These are phyloP conservation scores for Dysdera silvatica DNA, from an alignment of 1,140 invertebrate genomes.

Conservation along the genomic window DNA sequence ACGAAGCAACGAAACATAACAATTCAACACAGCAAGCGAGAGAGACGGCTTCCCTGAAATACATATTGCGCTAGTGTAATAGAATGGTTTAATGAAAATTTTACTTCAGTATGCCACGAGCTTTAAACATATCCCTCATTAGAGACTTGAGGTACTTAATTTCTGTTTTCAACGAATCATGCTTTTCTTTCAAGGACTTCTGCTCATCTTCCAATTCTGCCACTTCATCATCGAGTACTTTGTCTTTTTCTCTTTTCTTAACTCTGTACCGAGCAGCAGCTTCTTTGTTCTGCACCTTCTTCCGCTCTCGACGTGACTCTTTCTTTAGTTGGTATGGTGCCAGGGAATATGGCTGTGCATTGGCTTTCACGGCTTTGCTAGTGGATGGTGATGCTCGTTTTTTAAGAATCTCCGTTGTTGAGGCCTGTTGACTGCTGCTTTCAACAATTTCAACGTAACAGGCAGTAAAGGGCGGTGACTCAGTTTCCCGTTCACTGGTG, in stretches of 20 bases:
- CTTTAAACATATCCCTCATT: constrained; percentile 14
- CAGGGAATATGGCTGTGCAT: not conserved
- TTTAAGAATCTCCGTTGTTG: not conserved
- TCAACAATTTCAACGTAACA: no score
- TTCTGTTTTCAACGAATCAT: constrained; percentile 10
- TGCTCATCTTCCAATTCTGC: constrained; percentile 3
- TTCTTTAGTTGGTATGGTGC: not conserved
- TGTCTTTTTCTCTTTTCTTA: constrained; percentile 12
- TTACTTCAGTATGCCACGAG: constrained; percentile 8
- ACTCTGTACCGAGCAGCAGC: constrained; percentile 21
- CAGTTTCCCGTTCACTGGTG: no score
- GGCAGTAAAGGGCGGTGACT: no score
- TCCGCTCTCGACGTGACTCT: not conserved
- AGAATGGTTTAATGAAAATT: no score
- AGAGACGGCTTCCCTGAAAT: no score
- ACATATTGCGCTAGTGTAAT: no score
- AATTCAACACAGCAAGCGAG: no score
- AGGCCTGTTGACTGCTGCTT: no score
- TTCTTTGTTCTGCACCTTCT: constrained; percentile 27
- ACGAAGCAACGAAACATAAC: no score
- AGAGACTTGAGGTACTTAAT: constrained; percentile 21
- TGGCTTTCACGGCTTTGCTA: not conserved
- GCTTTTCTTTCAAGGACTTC: constrained; percentile 6
- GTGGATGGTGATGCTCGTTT: not conserved
- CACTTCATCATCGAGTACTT: not conserved